Conservation (phyloP, 2,888 invertebrate genomes). For the Cephus sareptanus region DNA sequence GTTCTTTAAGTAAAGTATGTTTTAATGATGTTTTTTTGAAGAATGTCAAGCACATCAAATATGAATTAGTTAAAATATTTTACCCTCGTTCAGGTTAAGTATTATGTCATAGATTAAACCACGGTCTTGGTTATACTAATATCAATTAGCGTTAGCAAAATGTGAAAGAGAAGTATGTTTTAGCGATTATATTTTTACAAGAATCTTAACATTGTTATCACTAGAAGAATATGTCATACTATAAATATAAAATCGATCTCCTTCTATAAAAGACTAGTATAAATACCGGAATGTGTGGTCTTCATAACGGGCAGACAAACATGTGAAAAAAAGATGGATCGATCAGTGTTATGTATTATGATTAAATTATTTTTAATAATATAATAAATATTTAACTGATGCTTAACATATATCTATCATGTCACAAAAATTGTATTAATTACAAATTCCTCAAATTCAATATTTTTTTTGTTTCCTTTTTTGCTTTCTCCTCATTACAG, state of each 20-base stretch:
- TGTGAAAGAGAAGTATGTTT: not conserved
- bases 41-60: not conserved
- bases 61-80: not conserved
- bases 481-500: too few relatives aligned
- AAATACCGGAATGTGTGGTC: not conserved
- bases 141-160: not conserved
- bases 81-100: not conserved
- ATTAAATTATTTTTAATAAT: too few relatives aligned
- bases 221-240: not conserved
- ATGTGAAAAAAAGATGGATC: not conserved
- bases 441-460: too few relatives aligned
- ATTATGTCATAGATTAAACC: slow-evolving; percentile 1
- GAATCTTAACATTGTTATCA: not conserved
- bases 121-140: not conserved
- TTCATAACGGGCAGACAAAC: not conserved
- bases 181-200: not conserved
- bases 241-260: not conserved
- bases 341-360: not conserved
- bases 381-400: too few relatives aligned
- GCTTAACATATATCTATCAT: too few relatives aligned
- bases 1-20: not conserved
- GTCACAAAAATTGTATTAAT: too few relatives aligned
- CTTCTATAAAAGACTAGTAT: not conserved
- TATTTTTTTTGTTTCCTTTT: too few relatives aligned
- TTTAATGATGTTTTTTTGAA: not conserved